Conservation (phyloP, 2,113 vertebrate genomes). For the Lucifuga dentata region DNA sequence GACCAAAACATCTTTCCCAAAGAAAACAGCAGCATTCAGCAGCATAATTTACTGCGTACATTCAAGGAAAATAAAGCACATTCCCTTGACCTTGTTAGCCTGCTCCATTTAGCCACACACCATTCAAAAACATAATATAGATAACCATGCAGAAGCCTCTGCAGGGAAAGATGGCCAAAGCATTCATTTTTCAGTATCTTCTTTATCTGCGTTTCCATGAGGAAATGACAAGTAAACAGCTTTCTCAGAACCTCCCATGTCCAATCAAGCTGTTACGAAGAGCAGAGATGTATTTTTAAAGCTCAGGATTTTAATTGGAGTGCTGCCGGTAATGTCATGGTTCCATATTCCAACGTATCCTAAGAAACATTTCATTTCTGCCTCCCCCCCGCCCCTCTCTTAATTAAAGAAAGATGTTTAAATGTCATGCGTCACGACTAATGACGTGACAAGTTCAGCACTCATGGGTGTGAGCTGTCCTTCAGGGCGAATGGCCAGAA, state of each 20-base stretch:
- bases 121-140: not conserved
- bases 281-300: conserved; percentile 61
- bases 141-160: not conserved
- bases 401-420: conserved; percentile 77
- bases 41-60: conserved; percentile 18
- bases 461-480: conserved; percentile 47
- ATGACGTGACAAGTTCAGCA: conserved; percentile 66
- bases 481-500: conserved; percentile 60
- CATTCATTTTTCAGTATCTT: conserved; percentile 19
- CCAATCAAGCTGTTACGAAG: conserved; percentile 17
- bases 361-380: conserved; percentile 59
- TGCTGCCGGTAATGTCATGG: conserved; percentile 66
- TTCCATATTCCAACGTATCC: conserved; percentile 62
- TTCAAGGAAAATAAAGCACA: conserved; percentile 21
- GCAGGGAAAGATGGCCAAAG: not conserved
- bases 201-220: conserved; percentile 31
- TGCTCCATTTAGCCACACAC: conserved; percentile 1
- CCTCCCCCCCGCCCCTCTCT: conserved; percentile 39
- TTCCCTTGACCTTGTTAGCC: conserved; percentile 31
- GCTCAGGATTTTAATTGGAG: conserved; percentile 76
- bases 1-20: conserved; percentile 48
- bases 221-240: conserved; percentile 53
- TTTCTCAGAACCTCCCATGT: conserved; percentile 42
- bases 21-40: conserved; percentile 38
- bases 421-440: conserved; percentile 77